Evolutionary conservation across 2,113 vertebrate species (phyloP).

Genomic region (Dipodomys spectabilis): DNA sequence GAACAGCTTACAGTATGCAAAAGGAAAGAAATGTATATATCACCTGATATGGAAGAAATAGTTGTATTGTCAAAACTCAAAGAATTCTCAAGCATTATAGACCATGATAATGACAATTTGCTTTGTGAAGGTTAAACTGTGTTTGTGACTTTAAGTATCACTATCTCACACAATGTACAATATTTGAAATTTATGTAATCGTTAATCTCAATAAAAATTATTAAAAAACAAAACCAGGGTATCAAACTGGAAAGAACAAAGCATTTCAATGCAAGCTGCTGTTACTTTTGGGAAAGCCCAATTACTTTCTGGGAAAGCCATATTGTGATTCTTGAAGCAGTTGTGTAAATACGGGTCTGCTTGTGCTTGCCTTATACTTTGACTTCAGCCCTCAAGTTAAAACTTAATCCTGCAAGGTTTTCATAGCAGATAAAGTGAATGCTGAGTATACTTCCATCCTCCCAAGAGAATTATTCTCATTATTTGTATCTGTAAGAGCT

Average conservation of each 20-base stretch:
- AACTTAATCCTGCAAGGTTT: not conserved
- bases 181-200: no score
- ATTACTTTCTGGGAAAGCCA: not conserved
- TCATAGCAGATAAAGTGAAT: not conserved
- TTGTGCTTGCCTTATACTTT: not conserved
- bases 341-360: not conserved
- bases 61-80: no score
- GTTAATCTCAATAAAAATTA: no score
- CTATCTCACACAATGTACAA: no score
- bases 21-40: no score
- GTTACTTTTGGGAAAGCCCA: not conserved
- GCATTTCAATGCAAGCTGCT: not conserved
- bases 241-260: not conserved
- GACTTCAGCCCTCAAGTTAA: not conserved
- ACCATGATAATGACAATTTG: no score
- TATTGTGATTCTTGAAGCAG: not conserved
- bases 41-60: no score
- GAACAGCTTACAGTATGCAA: no score
- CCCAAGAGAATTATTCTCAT: not conserved
- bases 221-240: conserved; percentile 13
- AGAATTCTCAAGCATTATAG: no score
- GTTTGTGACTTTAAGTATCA: no score
- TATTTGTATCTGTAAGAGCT: not conserved
- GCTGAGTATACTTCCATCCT: not conserved
- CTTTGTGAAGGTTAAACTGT: no score